A percentile compares a stretch with the other conserved stretches of the same genome.
Evolutionary conservation across 37 sponge, comb jelly and placozoan species (phyloP).

Genomic region (Agelas oroides): DNA sequence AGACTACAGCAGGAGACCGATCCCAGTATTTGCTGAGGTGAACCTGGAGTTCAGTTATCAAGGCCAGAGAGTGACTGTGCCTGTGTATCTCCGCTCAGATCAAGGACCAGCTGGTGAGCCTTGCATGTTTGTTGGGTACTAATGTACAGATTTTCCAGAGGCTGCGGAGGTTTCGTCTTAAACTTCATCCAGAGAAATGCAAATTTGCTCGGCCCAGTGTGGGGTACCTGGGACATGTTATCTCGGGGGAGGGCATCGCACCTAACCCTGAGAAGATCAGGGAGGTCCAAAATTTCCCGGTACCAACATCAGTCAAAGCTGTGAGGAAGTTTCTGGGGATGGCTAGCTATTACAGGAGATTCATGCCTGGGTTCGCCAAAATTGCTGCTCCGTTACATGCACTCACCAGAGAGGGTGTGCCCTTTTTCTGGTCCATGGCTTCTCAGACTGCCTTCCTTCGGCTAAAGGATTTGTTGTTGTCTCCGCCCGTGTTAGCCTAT

Average conservation of each 20-base stretch:
- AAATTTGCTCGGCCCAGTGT: conserved; percentile 19
- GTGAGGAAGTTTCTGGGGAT: conserved; percentile 36
- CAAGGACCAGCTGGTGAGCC: background rate
- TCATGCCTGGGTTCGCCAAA: conserved; percentile 31
- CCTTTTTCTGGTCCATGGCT: conserved; percentile 26
- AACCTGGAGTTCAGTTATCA: background rate
- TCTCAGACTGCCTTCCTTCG: conserved; percentile 26
- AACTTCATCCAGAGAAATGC: conserved; percentile 47
- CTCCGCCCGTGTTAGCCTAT: conserved; percentile 29
- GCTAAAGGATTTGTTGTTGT: conserved; percentile 16
- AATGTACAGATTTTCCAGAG: conserved; percentile 34
- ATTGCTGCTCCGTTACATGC: conserved; percentile 45
- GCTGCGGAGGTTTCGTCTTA: conserved; percentile 8
- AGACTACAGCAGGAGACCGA: conserved; percentile 28
- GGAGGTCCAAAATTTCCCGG: conserved; percentile 5
- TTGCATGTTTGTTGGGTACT: conserved; percentile 1
- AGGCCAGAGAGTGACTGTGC: conserved; percentile 1
- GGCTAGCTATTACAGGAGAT: conserved; percentile 18
- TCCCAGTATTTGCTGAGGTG: conserved; percentile 15
- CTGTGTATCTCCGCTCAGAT: conserved; percentile 15
- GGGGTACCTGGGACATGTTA: conserved; percentile 33
- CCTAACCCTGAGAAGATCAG: too few relatives aligned
- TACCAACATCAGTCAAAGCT: background rate
- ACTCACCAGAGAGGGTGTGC: conserved; percentile 18
- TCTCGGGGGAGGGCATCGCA: background rate